These are phyloP conservation scores for Haliaeetus leucogaster DNA, from an alignment of 2,113 vertebrate genomes.

Conservation along the genomic window DNA sequence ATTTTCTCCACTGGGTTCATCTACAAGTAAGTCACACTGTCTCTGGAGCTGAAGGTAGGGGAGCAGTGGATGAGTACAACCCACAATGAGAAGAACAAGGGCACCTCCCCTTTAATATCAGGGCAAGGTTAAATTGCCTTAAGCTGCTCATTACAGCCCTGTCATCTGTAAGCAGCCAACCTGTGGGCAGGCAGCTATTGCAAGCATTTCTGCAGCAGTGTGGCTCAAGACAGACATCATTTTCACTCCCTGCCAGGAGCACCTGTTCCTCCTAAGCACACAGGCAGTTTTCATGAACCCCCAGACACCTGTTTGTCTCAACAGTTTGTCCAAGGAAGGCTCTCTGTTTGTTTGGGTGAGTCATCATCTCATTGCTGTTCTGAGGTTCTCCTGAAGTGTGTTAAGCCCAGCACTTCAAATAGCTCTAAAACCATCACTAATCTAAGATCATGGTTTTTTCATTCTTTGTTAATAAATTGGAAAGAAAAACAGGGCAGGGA, in stretches of 20 bases:
- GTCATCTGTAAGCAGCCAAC: background rate
- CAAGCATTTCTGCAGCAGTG: background rate
- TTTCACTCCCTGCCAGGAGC: accelerated
- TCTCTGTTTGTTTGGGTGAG: background rate
- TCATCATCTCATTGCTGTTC: accelerated
- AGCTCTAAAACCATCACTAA: background rate
- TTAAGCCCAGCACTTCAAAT: background rate
- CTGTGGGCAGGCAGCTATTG: accelerated
- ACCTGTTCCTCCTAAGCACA: background rate
- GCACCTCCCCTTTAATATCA: background rate
- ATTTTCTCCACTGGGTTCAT: background rate
- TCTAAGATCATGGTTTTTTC: background rate
- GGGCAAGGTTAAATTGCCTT: background rate
- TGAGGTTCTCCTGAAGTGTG: background rate
- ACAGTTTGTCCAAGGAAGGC: background rate
- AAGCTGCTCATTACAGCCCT: background rate
- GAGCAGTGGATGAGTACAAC: background rate
- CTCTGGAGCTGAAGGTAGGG: background rate
- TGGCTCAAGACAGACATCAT: background rate
- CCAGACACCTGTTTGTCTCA: background rate
- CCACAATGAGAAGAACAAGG: background rate
- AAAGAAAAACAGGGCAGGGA: background rate
- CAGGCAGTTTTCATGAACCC: background rate
- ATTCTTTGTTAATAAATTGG: background rate
- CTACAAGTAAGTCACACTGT: background rate